A percentile compares a stretch with the other conserved stretches of the same genome.
Conservation (phyloP, 2,888 invertebrate genomes). For the Alitta virens region DNA sequence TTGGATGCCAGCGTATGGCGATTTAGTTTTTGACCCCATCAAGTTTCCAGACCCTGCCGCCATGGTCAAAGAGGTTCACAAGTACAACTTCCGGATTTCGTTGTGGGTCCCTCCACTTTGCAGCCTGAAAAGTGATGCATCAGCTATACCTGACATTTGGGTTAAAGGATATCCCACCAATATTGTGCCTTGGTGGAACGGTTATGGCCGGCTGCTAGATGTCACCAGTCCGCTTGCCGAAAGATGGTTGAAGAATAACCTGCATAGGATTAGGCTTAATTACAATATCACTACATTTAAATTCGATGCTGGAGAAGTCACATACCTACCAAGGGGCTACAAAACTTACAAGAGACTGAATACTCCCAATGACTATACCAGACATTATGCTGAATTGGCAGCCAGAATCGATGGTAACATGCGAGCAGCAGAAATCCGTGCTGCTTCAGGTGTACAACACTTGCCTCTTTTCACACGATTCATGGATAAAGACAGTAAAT, state of each 20-base stretch:
- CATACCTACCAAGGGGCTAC: slow-evolving; percentile 33
- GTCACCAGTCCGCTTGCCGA: slow-evolving; percentile 78
- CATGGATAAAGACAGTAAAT: slow-evolving; percentile 81
- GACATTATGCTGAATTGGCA: slow-evolving; percentile 33
- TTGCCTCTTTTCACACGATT: slow-evolving; percentile 76
- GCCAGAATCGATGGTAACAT: slow-evolving; percentile 5
- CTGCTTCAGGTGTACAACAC: slow-evolving; percentile 77
- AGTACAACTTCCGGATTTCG: slow-evolving; percentile 70
- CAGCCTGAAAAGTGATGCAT: slow-evolving; percentile 85
- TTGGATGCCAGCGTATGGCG: slow-evolving; percentile 85
- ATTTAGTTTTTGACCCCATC: slow-evolving; percentile 68
- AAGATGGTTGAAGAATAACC: slow-evolving; percentile 71
- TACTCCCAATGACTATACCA: slow-evolving; percentile 35
- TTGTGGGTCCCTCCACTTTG: slow-evolving; percentile 73
- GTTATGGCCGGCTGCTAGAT: slow-evolving; percentile 71
- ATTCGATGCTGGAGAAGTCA: slow-evolving; percentile 69
- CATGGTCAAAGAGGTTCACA: slow-evolving; percentile 63
- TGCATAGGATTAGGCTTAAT: slow-evolving; percentile 66
- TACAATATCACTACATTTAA: slow-evolving; percentile 82
- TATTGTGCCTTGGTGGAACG: slow-evolving; percentile 75
- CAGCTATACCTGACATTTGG: slow-evolving; percentile 78
- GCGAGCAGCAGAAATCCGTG: slow-evolving; percentile 74
- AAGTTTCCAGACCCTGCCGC: slow-evolving; percentile 70
- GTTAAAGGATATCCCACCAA: slow-evolving; percentile 64
- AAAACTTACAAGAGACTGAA: slow-evolving; percentile 27